A percentile compares a stretch with the other conserved stretches of the same genome.
Conservation (phyloP, 2,888 invertebrate species). For the Octodonta nipae region DNA sequence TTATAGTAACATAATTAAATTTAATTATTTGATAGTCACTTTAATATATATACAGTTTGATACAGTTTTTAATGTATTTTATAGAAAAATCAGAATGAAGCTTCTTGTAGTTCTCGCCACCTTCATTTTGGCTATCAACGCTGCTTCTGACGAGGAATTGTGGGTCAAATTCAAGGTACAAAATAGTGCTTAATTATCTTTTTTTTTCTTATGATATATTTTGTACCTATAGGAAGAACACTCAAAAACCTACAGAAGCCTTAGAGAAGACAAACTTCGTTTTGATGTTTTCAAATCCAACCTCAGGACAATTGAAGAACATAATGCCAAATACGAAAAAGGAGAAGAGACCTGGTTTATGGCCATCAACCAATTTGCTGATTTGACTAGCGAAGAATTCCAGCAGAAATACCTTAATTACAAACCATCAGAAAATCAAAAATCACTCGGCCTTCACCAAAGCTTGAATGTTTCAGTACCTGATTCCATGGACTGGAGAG, state of each 20-base stretch:
- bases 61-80: neutral
- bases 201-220: neutral
- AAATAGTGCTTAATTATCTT: neutral
- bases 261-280: constrained; percentile 5
- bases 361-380: constrained; percentile 4
- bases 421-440: neutral
- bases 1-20: too few species aligned
- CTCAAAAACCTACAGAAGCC: constrained; percentile 5
- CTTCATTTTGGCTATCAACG: constrained; percentile 5
- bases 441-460: neutral
- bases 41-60: too few species aligned
- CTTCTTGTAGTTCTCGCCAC: constrained; percentile 4
- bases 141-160: constrained; percentile 6
- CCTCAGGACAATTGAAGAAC: constrained; percentile 6
- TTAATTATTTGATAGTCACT: too few species aligned
- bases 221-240: too few species aligned
- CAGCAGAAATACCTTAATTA: neutral
- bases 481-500: constrained; percentile 5
- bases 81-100: constrained; percentile 6
- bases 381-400: constrained; percentile 6
- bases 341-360: constrained; percentile 6
- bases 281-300: constrained; percentile 7
- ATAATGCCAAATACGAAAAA: constrained; percentile 5
- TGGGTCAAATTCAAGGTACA: constrained; percentile 9
- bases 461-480: neutral